Conservation (phyloP, 2,888 invertebrate genomes). For the Hirtodrosophila trivittata region DNA sequence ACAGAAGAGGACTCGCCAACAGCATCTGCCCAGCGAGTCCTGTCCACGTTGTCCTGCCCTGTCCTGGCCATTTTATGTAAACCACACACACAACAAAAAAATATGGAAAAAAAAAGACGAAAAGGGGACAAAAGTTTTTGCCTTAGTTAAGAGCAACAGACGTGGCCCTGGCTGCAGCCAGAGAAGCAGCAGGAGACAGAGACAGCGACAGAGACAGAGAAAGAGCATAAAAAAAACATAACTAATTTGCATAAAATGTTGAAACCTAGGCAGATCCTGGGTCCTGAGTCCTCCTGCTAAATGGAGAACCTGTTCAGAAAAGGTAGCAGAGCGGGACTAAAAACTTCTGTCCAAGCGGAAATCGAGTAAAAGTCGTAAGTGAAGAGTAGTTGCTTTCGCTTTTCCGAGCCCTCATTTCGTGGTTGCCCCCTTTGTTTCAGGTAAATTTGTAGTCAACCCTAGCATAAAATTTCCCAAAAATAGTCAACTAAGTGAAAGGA, state of each 20-base stretch:
- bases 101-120: not conserved
- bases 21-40: slow-evolving; percentile 17
- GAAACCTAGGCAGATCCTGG: slow-evolving; percentile 43
- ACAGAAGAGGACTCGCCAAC: slow-evolving; percentile 23
- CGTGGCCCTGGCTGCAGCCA: slow-evolving; percentile 40
- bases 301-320: not conserved
- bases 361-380: slow-evolving; percentile 62
- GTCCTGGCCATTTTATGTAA: slow-evolving; percentile 34
- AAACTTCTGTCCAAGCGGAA: slow-evolving; percentile 59
- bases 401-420: not conserved
- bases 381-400: slow-evolving; percentile 52
- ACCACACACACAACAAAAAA: slow-evolving; percentile 15
- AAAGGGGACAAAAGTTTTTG: slow-evolving; percentile 37
- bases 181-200: too few species aligned
- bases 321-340: slow-evolving; percentile 17
- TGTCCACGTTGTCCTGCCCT: not conserved
- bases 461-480: slow-evolving; percentile 52
- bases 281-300: not conserved
- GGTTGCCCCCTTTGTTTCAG: slow-evolving; percentile 22
- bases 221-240: slow-evolving; percentile 69
- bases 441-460: slow-evolving; percentile 58
- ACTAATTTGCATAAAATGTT: slow-evolving; percentile 78
- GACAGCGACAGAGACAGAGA: too few species aligned
- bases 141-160: slow-evolving; percentile 56
- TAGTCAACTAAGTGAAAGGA: slow-evolving; percentile 70